A percentile compares a stretch with the other conserved stretches of the same genome.
Evolutionary conservation across 1,140 invertebrate species (phyloP).

Genomic region (Drosophila truncata): DNA sequence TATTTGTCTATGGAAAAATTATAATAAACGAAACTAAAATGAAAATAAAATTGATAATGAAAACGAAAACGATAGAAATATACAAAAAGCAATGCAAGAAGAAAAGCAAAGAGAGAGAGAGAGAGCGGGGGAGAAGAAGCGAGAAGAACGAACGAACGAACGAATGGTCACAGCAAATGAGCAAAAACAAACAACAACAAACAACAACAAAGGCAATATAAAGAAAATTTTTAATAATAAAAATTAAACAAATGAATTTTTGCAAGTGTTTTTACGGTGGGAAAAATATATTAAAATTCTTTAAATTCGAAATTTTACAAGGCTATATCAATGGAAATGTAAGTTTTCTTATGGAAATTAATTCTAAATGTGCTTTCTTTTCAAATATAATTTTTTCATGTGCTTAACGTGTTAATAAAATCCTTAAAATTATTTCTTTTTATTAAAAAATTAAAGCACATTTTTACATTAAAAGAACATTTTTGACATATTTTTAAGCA

Average conservation of each 20-base stretch:
- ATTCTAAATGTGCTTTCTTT: no score
- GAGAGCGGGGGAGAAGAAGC: not conserved
- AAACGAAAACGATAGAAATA: conserved; percentile 27
- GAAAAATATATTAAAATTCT: not conserved
- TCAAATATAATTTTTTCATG: no score
- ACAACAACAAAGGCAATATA: conserved; percentile 71
- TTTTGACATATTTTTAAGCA: not conserved
- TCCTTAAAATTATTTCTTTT: no score
- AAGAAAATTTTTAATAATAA: conserved; percentile 80
- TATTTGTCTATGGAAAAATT: conserved; percentile 68
- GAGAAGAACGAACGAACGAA: conserved; percentile 18
- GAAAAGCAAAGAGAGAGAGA: conserved; percentile 5
- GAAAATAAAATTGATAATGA: conserved; percentile 10
- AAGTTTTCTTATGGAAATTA: not conserved
- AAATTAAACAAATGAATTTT: conserved; percentile 61
- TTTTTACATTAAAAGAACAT: not conserved
- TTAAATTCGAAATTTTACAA: not conserved
- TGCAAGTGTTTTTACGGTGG: not conserved
- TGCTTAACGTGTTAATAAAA: no score
- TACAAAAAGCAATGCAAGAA: conserved; percentile 27
- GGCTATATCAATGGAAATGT: not conserved
- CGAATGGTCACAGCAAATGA: conserved; percentile 48
- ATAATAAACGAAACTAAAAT: conserved; percentile 40
- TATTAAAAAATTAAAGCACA: no score
- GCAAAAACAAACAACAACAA: conserved; percentile 44